Evolutionary conservation across 2,113 vertebrate genomes (phyloP).

Genomic region (Rhombomys opimus): DNA sequence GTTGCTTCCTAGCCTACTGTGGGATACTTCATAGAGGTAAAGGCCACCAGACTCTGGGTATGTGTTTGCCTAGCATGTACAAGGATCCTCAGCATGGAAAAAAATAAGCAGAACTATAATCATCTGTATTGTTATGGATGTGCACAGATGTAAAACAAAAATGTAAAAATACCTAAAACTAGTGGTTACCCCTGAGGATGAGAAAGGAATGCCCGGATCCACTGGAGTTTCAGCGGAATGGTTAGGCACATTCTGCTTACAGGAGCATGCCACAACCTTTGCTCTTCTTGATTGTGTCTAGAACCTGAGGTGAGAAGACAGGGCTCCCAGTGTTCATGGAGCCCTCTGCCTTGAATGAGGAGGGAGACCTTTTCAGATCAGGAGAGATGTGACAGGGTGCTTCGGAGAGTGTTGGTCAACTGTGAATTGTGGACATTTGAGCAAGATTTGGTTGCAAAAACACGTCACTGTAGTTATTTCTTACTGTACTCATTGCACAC

Average conservation of each 20-base stretch:
- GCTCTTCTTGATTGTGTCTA: constrained; percentile 1
- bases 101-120: background rate
- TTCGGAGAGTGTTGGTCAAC: background rate
- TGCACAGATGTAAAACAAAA: constrained; percentile 14
- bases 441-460: constrained; percentile 23
- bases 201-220: background rate
- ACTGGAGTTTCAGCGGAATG: background rate
- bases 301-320: constrained; percentile 30
- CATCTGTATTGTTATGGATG: background rate
- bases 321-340: background rate
- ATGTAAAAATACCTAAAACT: background rate
- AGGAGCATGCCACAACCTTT: background rate
- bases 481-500: background rate
- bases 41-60: background rate
- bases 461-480: too few relatives aligned
- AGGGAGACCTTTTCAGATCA: constrained; percentile 17
- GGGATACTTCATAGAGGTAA: background rate
- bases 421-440: background rate
- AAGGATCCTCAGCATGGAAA: background rate
- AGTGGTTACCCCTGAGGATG: background rate
- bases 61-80: background rate
- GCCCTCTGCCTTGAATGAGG: background rate
- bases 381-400: background rate
- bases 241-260: too few relatives aligned
- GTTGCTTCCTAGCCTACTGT: background rate